Percentiles rank a stretch among this genome's conserved stretches.
Conservation (phyloP, 2,888 invertebrate genomes). For the Brenthis daphne region DNA sequence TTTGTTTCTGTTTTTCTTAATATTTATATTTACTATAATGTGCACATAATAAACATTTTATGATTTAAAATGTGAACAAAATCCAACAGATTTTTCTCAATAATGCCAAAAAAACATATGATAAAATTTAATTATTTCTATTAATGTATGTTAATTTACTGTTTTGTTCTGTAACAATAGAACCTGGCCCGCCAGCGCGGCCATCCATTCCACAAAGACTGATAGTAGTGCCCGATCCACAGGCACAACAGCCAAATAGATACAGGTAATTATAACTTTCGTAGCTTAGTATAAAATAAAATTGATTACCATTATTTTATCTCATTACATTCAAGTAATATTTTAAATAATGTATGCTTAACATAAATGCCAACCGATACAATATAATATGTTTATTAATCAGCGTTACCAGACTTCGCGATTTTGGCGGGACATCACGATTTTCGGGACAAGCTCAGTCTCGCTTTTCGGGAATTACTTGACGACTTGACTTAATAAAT, state of each 20-base stretch:
- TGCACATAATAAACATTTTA: neutral
- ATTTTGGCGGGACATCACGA: too few species aligned
- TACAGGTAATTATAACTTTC: constrained; percentile 63
- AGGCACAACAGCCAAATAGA: constrained; percentile 86
- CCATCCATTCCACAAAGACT: constrained; percentile 95
- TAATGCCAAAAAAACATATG: neutral
- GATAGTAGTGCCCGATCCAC: constrained; percentile 95
- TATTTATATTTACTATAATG: too few species aligned
- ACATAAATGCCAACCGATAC: too few species aligned
- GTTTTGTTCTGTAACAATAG: constrained; percentile 62
- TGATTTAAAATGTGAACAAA: neutral
- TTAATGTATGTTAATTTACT: constrained; percentile 17
- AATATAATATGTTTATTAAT: too few species aligned
- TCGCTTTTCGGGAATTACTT: too few species aligned
- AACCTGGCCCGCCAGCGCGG: constrained; percentile 93
- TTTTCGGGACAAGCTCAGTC: too few species aligned
- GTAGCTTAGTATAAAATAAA: neutral
- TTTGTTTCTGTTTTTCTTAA: neutral
- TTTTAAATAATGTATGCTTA: too few species aligned
- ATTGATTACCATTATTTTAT: too few species aligned
- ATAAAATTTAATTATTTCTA: too few species aligned
- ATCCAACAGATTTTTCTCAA: neutral
- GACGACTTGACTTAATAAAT: too few species aligned
- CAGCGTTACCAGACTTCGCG: too few species aligned
- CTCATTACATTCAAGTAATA: too few species aligned